Base-by-base conservation (phyloP, 2,113 vertebrate genomes). In the Progne subis region DNA sequence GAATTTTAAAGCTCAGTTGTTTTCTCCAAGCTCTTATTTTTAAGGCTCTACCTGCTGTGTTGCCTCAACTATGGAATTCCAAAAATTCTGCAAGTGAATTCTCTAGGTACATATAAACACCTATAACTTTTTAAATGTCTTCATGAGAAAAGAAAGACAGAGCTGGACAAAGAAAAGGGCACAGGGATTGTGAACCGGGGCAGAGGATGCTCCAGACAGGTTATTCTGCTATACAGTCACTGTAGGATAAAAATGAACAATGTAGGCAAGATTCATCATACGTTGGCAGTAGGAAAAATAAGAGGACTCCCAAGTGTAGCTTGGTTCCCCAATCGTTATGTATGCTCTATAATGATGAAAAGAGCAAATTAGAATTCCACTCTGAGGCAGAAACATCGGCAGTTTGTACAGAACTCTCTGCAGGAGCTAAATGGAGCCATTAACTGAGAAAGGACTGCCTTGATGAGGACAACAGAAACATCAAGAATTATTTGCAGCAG, bases 381-480 rank as follows among this genome's bases (percentile, higher is more conserved):
- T 46, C 65, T 46, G 59, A 92, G 41, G 49, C 85, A 87, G 70
- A 90, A 96, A 76, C 53, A 50, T 24, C 65, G 79, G 67, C 67
- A 76, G 71, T 90, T 94, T 79, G 44, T 57, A 46, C 19, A 76
- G 78, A 93, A 80, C 8, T 85, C 86, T 65, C 92, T 82, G 63
- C 82, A 82, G 85, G 82, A 92, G 46, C 28, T 57, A 91, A 92
- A 76, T 37, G 25, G 59, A 88, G 53, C 50, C 70, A 85, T 85
- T 93, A 69, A 72, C 67, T 39, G 67, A 93, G 67, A 93, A 87
- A 94, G 82, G 46, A 80, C 61, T 94, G 92, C 57, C 85, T 90
- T 18, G 10, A 56, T 46, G 55, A 82, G 75, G 70, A 80, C 70
- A 93, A 80, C 61, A 92, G 67, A 85, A 88, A 46, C 53, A 37